These are phyloP conservation scores for Malacoctenus gilli DNA, from an alignment of 2,797 vertebrate species.

Conservation along the genomic window DNA sequence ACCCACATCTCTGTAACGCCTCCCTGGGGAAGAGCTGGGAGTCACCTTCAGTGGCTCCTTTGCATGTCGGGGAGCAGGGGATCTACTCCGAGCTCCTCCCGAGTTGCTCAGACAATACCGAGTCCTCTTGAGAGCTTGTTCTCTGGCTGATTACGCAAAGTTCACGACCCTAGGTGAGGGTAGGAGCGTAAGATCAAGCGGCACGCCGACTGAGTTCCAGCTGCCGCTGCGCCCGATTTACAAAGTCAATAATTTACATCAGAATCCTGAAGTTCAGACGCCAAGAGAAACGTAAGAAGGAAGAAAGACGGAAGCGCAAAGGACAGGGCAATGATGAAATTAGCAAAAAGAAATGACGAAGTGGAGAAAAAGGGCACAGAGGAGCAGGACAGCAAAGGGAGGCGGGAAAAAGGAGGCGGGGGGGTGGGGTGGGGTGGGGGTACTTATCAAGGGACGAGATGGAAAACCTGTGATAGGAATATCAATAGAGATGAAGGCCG, in stretches of 20 bases:
- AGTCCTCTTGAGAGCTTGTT: too few relatives aligned
- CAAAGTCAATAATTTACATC: constrained; percentile 13
- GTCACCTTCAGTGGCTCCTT: too few relatives aligned
- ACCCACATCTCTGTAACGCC: too few relatives aligned
- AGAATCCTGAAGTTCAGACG: constrained; percentile 26
- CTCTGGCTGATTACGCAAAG: too few relatives aligned
- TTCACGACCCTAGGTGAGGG: too few relatives aligned
- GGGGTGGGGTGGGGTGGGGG: constrained; percentile 8
- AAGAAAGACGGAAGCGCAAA: constrained; percentile 17
- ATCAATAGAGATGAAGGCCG: constrained; percentile 45
- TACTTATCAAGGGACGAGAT: constrained; percentile 54
- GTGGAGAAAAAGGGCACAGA: constrained; percentile 20
- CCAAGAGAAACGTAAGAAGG: constrained; percentile 8
- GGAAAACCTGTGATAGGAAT: constrained; percentile 53
- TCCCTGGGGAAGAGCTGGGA: too few relatives aligned
- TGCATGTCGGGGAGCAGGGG: too few relatives aligned
- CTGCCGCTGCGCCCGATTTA: too few relatives aligned
- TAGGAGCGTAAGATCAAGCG: too few relatives aligned
- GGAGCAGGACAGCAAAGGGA: constrained; percentile 28
- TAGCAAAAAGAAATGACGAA: constrained; percentile 39
- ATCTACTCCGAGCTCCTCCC: too few relatives aligned
- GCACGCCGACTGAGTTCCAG: too few relatives aligned
- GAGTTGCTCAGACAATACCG: too few relatives aligned
- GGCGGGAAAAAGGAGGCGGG: constrained; percentile 17
- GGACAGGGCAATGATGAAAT: constrained; percentile 29